Evolutionary conservation across 2,113 vertebrate genomes (phyloP).

Genomic region (Phocoena phocoena): DNA sequence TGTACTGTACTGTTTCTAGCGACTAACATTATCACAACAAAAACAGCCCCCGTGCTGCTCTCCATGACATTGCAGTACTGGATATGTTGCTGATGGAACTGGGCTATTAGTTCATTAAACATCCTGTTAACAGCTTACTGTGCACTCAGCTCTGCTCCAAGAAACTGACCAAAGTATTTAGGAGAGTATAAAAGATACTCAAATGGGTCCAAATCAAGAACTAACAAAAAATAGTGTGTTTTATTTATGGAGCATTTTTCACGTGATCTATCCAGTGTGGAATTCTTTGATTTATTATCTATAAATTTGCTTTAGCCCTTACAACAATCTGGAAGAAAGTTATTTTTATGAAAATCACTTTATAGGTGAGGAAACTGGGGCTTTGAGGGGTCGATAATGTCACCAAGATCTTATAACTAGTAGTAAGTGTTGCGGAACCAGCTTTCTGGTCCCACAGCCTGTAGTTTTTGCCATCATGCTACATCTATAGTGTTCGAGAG

Average conservation of each 20-base stretch:
- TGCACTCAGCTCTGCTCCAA: not conserved
- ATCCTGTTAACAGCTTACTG: not conserved
- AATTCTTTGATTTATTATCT: not conserved
- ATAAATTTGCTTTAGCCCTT: not conserved
- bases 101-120: not conserved
- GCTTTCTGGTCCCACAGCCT: not conserved
- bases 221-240: not conserved
- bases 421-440: not conserved
- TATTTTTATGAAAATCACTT: not conserved
- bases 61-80: not conserved
- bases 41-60: too few relatives aligned
- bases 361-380: not conserved
- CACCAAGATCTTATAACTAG: not conserved
- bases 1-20: not conserved
- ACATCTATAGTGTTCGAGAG: not conserved
- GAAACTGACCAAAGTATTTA: not conserved
- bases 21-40: not conserved
- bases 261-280: not conserved
- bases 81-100: not conserved
- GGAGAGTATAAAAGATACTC: not conserved
- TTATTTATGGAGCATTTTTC: not conserved
- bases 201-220: not conserved
- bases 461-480: not conserved
- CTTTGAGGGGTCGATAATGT: not conserved
- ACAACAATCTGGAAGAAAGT: not conserved